phyloP scores from a whole-genome alignment of 2,113 vertebrate genomes.

The Microtus pennsylvanicus region DNA sequence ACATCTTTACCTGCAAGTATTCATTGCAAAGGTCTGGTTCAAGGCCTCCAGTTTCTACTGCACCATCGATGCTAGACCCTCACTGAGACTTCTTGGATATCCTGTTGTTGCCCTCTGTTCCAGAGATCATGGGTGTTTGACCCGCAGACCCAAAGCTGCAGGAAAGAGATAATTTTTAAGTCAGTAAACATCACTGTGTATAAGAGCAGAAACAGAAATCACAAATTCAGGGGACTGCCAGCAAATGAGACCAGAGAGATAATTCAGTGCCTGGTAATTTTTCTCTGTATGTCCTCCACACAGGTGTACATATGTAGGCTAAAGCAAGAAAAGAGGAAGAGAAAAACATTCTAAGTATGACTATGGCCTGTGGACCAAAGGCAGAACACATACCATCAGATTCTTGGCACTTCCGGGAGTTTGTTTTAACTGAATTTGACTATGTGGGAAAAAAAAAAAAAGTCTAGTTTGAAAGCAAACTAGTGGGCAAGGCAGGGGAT shows the following conservation, averaged over 20 bases:
- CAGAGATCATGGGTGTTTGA: background rate
- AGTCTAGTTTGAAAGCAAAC: background rate
- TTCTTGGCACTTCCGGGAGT: constrained; percentile 25
- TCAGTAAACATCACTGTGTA: background rate
- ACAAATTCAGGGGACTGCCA: background rate
- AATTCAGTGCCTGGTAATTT: background rate
- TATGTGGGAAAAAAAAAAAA: background rate
- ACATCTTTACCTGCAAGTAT: background rate
- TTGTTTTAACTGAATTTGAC: background rate
- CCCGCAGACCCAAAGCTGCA: background rate
- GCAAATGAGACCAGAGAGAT: background rate
- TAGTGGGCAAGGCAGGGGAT: background rate
- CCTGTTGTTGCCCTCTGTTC: background rate
- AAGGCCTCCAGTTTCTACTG: background rate
- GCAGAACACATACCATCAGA: background rate
- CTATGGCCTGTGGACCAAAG: background rate
- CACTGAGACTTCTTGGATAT: background rate
- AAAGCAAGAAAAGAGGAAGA: background rate
- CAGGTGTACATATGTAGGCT: background rate
- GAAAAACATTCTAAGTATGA: background rate
- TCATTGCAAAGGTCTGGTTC: background rate
- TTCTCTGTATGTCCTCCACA: background rate
- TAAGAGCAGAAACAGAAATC: background rate
- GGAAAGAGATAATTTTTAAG: background rate
- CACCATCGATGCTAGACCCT: background rate